A percentile compares a stretch with the other conserved stretches of the same genome.
Conservation (phyloP, 2,888 invertebrate species). For the Lordiphosa andalusiaca region DNA sequence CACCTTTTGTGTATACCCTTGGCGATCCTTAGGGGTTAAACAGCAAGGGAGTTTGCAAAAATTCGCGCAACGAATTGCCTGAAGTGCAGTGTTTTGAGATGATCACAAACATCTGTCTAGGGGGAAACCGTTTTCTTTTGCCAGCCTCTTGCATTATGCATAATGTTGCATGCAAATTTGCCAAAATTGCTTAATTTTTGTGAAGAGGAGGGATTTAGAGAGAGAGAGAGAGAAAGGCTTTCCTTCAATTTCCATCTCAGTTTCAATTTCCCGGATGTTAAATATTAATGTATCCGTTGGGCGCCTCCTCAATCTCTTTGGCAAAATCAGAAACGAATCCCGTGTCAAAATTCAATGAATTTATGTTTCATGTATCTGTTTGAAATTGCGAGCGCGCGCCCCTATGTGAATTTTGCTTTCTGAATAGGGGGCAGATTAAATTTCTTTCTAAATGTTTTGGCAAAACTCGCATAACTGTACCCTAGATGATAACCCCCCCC, state of each 20-base stretch:
- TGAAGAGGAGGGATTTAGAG: too few species aligned
- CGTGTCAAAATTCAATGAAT: slow-evolving; percentile 70
- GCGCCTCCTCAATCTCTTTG: slow-evolving; percentile 25
- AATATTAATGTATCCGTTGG: slow-evolving; percentile 48
- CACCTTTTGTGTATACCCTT: slow-evolving; percentile 28
- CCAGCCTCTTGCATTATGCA: slow-evolving; percentile 53
- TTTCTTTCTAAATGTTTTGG: slow-evolving; percentile 32
- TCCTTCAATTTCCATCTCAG: slow-evolving; percentile 45
- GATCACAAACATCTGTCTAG: slow-evolving; percentile 42
- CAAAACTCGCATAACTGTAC: slow-evolving; percentile 16
- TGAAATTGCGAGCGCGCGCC: slow-evolving; percentile 25
- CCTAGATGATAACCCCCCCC: slow-evolving; percentile 5
- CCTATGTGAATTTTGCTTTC: slow-evolving; percentile 41
- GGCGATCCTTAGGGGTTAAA: slow-evolving; percentile 61
- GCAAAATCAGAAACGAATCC: slow-evolving; percentile 30
- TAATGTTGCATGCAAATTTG: slow-evolving; percentile 71
- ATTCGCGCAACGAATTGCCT: slow-evolving; percentile 64
- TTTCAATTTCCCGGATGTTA: slow-evolving; percentile 75
- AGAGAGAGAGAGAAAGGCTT: slow-evolving; percentile 13
- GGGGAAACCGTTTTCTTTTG: slow-evolving; percentile 14
- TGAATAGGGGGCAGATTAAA: slow-evolving; percentile 28
- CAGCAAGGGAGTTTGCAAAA: slow-evolving; percentile 33
- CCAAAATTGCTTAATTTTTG: slow-evolving; percentile 65
- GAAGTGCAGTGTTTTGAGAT: slow-evolving; percentile 45
- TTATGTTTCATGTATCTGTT: slow-evolving; percentile 56